Percentiles rank a stretch among this genome's conserved stretches.
phyloP scores from a whole-genome alignment of 2,888 invertebrate species.

The Dromius quadrimaculatus region DNA sequence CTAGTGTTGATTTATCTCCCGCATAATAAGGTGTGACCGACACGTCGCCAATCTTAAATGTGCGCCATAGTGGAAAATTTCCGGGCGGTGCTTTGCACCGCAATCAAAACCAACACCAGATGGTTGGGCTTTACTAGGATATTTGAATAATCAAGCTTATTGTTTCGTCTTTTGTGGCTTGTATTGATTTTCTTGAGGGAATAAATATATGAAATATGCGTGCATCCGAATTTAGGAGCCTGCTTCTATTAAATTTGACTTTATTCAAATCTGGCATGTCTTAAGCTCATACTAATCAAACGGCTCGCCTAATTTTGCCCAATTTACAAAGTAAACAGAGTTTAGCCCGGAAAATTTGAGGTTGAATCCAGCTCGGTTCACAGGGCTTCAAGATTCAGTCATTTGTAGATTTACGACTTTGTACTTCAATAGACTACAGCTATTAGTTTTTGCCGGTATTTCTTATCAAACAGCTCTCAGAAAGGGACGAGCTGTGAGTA shows the following conservation, averaged over 20 bases:
- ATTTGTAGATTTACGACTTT: too few relatives aligned
- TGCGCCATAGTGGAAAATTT: constrained; percentile 33
- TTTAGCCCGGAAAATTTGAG: too few relatives aligned
- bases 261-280: too few relatives aligned
- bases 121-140: not conserved
- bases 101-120: not conserved
- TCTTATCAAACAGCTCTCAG: too few relatives aligned
- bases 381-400: too few relatives aligned
- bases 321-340: not conserved
- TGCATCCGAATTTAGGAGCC: not conserved
- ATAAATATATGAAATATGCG: constrained; percentile 1
- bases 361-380: too few relatives aligned
- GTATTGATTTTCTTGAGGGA: not conserved
- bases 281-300: too few relatives aligned
- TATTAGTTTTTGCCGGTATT: too few relatives aligned
- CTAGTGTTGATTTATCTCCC: constrained; percentile 34
- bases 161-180: constrained; percentile 2
- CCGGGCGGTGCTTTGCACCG: constrained; percentile 3
- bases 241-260: too few relatives aligned
- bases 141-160: constrained; percentile 26
- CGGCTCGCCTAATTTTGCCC: not conserved
- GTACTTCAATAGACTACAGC: too few relatives aligned
- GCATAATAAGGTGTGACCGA: constrained; percentile 40
- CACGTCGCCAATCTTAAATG: constrained; percentile 18
- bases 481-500: too few relatives aligned